These are phyloP conservation scores for Sphenodon punctatus DNA, from an alignment of 2,797 vertebrate genomes.

Conservation along the genomic window DNA sequence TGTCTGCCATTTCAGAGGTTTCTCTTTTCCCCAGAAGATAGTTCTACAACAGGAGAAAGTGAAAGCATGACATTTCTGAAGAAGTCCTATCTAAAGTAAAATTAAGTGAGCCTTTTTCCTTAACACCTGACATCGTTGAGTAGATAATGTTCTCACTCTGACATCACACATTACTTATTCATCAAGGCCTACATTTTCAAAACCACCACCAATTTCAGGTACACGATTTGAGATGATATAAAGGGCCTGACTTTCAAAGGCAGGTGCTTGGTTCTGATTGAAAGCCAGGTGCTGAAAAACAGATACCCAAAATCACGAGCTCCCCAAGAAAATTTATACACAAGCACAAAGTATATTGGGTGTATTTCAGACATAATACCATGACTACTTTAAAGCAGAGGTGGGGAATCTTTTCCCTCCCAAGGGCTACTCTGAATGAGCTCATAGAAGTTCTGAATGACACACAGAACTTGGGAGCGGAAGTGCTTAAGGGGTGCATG, in stretches of 20 bases:
- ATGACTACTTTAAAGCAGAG: too few species aligned
- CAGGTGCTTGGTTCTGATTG: not conserved
- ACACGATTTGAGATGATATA: not conserved
- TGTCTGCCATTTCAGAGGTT: conserved; percentile 95
- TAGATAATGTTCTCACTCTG: not conserved
- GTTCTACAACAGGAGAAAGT: conserved; percentile 81
- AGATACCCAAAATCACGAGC: not conserved
- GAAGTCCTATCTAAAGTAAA: conserved; percentile 1
- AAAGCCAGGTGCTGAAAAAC: not conserved
- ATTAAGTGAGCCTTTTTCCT: not conserved
- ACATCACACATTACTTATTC: too few species aligned
- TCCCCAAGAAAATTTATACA: not conserved
- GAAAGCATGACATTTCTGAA: conserved; percentile 19
- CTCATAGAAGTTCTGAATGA: too few species aligned
- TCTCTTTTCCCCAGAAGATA: conserved; percentile 96
- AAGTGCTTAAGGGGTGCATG: too few species aligned
- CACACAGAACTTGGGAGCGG: too few species aligned
- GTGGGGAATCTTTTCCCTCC: too few species aligned
- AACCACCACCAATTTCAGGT: not conserved
- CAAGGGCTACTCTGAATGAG: too few species aligned
- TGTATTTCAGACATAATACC: not conserved
- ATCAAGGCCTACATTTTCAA: not conserved
- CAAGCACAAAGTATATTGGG: not conserved
- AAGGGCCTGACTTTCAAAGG: not conserved
- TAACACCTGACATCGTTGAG: not conserved